These are phyloP conservation scores for Drosophila ercepeae DNA, from an alignment of 1,140 invertebrate species.

Conservation along the genomic window DNA sequence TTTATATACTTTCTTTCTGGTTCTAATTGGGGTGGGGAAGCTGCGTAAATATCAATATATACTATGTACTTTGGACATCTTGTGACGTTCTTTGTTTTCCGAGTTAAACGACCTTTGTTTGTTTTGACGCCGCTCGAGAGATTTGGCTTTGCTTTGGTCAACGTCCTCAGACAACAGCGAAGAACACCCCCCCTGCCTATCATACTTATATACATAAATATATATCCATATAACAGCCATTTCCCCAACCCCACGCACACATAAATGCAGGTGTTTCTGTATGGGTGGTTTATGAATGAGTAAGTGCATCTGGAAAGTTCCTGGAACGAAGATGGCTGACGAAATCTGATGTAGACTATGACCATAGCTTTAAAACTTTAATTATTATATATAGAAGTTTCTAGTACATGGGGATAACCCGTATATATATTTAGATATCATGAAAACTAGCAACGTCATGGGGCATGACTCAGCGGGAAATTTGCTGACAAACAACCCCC, in stretches of 20 bases:
- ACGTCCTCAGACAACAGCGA: constrained; percentile 28
- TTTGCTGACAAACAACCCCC: background rate
- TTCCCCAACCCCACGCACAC: background rate
- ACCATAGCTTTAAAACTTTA: constrained; percentile 2
- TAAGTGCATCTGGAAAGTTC: constrained; percentile 42
- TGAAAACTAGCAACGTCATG: background rate
- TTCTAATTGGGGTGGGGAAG: background rate
- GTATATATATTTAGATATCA: background rate
- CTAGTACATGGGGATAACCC: background rate
- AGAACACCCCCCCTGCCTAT: background rate
- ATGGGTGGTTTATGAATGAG: constrained; percentile 10
- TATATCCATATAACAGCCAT: background rate
- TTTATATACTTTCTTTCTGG: constrained; percentile 6
- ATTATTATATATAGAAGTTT: background rate
- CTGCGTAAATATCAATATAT: background rate
- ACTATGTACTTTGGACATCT: constrained; percentile 4
- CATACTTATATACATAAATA: background rate
- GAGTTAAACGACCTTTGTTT: constrained; percentile 52
- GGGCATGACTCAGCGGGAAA: background rate
- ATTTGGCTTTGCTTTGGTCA: constrained; percentile 54
- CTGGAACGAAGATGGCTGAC: constrained; percentile 10
- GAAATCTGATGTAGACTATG: constrained; percentile 15
- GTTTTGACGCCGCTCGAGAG: constrained; percentile 31
- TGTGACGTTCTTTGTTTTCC: constrained; percentile 40
- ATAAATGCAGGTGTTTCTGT: background rate